Evolutionary conservation across 2,113 vertebrate species (phyloP), one percentile per base, ranked within the genome.

Genomic region (Equus przewalskii): DNA sequence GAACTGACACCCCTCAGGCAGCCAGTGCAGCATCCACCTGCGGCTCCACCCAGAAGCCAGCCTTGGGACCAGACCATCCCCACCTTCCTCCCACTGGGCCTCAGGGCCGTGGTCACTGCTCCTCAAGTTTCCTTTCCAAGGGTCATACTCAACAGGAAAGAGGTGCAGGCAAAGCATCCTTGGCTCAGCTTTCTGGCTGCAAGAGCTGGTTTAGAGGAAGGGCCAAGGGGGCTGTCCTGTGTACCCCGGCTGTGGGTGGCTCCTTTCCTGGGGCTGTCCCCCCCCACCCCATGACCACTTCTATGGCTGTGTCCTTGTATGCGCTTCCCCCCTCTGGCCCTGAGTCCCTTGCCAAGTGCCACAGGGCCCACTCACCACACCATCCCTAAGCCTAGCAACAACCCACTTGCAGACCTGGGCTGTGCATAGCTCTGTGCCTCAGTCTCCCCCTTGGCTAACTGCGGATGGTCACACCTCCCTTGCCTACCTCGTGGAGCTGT

Each of bases 401-500:
- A 46, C 21, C 49, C 41, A 28, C 54, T 67, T 0, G 5, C 41
- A 69, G 56, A 44, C 62, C 60, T 6, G 26, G 82, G 91, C 70
- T n/a, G 9, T 2, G 7, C 46, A 9, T 24, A 21, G 33, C 60
- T 21, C n/a, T 4, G 85, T 84, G 96, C 97, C 89, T 96, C 60
- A 0, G 46, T 83, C 87, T 70, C 33, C 76, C 62, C 7, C 6
- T 13, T 18, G 22, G 58, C 83, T 72, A 41, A 13, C 33, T 1
- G n/a, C 72, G 30, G 44, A 44, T 2, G 41, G 70, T 67, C 28
- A 0, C 30, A 15, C 28, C 36, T 51, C 21, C 95, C 72, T 67
- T 44, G 72, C 97, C 94, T 91, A 93, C 94, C 95, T 97, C 94
- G 70, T 24, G 78, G 91, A 96, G 86, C 79, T 97, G 60, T 81